These are phyloP conservation scores for Colletes gigas DNA, from an alignment of 1,140 invertebrate species.

Conservation along the genomic window DNA sequence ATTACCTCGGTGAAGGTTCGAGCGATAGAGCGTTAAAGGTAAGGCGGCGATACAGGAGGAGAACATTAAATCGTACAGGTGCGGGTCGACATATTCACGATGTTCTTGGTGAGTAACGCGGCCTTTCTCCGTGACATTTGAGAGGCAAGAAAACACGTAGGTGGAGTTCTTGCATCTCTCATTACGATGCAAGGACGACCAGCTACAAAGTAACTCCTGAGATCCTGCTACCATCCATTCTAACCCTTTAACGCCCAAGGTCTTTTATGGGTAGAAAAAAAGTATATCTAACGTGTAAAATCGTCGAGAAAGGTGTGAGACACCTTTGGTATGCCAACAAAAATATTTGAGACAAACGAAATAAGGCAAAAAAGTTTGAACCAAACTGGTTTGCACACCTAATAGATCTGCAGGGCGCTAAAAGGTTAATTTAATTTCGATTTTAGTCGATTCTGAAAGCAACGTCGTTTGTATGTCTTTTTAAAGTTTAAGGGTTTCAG, in stretches of 20 bases:
- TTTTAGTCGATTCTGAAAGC: no score
- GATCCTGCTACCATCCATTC: constrained; percentile 15
- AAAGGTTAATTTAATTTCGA: no score
- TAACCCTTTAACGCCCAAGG: neutral
- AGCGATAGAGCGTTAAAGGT: constrained; percentile 11
- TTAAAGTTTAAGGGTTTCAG: no score
- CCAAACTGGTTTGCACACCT: no score
- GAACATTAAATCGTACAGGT: constrained; percentile 44
- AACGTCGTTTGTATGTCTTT: no score
- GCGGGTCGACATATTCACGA: constrained; percentile 40
- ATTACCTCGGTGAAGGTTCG: constrained; percentile 15
- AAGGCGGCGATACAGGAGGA: neutral
- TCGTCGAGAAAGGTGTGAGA: no score
- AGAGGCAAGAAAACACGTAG: constrained; percentile 49
- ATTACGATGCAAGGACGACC: constrained; percentile 49
- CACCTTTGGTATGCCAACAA: no score
- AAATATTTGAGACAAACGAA: no score
- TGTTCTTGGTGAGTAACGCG: constrained; percentile 48
- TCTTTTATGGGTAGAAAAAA: no score
- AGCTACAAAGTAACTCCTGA: neutral
- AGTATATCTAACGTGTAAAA: no score
- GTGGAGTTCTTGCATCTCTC: constrained; percentile 52
- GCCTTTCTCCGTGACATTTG: constrained; percentile 61
- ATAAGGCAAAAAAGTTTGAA: no score
- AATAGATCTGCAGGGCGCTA: no score